phyloP scores from a whole-genome alignment of 2,888 invertebrate genomes.

The Pandemis heparana region DNA sequence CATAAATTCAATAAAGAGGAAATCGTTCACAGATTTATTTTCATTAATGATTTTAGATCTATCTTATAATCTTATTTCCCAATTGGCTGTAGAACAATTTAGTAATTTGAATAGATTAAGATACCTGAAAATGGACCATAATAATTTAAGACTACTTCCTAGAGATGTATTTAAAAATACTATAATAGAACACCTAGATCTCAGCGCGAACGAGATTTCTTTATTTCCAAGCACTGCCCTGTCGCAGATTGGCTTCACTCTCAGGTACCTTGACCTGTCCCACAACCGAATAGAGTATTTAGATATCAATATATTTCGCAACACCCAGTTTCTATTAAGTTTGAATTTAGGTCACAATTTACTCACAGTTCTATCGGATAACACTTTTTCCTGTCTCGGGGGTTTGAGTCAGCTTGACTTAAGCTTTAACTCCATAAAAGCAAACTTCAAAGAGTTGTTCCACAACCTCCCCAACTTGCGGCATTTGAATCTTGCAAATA shows the following conservation, averaged over 20 bases:
- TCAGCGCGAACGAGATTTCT: slow-evolving; percentile 91
- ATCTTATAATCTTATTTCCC: slow-evolving; percentile 90
- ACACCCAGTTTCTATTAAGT: slow-evolving; percentile 91
- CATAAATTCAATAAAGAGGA: slow-evolving; percentile 89
- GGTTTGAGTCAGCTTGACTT: slow-evolving; percentile 92
- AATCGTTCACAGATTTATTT: slow-evolving; percentile 91
- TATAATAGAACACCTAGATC: slow-evolving; percentile 91
- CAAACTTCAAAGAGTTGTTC: slow-evolving; percentile 95
- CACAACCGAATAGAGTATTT: slow-evolving; percentile 93
- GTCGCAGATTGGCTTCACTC: slow-evolving; percentile 91
- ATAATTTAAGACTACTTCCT: slow-evolving; percentile 90
- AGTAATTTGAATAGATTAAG: slow-evolving; percentile 90
- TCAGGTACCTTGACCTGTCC: slow-evolving; percentile 91
- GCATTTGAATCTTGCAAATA: slow-evolving; percentile 90
- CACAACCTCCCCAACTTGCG: slow-evolving; percentile 94
- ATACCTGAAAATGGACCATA: slow-evolving; percentile 90
- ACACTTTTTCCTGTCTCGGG: slow-evolving; percentile 93
- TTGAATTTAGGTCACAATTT: slow-evolving; percentile 93
- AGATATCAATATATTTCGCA: slow-evolving; percentile 94
- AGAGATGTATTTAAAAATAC: slow-evolving; percentile 93
- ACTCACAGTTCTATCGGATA: slow-evolving; percentile 94
- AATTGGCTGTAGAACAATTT: slow-evolving; percentile 93
- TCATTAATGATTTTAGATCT: slow-evolving; percentile 92
- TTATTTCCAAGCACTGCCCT: slow-evolving; percentile 93
- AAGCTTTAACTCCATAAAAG: slow-evolving; percentile 92